Evolutionary conservation across 2,797 vertebrate genomes (phyloP).

Genomic region (Gallirallus australis): DNA sequence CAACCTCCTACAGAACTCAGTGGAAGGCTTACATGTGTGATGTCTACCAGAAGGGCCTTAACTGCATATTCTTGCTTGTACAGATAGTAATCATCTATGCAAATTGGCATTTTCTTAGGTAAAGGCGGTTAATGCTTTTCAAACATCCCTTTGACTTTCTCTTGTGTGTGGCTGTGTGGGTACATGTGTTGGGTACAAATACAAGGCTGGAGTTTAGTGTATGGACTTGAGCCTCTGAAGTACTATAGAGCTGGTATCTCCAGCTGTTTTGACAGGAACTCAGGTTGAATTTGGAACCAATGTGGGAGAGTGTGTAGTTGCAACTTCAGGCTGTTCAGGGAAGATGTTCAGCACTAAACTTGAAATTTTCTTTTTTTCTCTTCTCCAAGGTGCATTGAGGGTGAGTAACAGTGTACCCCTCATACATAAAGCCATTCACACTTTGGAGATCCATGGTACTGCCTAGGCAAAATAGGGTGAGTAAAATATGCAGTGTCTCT

Average conservation of each 20-base stretch:
- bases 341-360: neutral
- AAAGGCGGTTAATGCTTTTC: constrained; percentile 44
- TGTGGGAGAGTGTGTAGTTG: neutral
- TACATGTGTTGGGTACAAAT: neutral
- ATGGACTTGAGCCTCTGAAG: neutral
- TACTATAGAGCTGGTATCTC: neutral
- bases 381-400: neutral
- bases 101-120: constrained; percentile 27
- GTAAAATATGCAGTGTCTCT: constrained; percentile 16
- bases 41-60: constrained; percentile 24
- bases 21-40: neutral
- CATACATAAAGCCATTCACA: neutral
- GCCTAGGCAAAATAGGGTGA: neutral
- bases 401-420: neutral
- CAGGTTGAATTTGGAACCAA: neutral
- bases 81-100: constrained; percentile 40
- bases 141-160: neutral
- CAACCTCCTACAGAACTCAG: neutral
- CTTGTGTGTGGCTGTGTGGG: neutral
- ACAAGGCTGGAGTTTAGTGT: neutral
- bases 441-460: neutral
- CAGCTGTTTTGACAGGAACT: neutral
- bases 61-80: constrained; percentile 3
- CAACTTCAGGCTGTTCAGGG: neutral
- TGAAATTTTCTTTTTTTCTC: constrained; percentile 8